These are phyloP conservation scores for Drosophila meridionalis DNA, from an alignment of 2,888 invertebrate genomes.

Conservation along the genomic window DNA sequence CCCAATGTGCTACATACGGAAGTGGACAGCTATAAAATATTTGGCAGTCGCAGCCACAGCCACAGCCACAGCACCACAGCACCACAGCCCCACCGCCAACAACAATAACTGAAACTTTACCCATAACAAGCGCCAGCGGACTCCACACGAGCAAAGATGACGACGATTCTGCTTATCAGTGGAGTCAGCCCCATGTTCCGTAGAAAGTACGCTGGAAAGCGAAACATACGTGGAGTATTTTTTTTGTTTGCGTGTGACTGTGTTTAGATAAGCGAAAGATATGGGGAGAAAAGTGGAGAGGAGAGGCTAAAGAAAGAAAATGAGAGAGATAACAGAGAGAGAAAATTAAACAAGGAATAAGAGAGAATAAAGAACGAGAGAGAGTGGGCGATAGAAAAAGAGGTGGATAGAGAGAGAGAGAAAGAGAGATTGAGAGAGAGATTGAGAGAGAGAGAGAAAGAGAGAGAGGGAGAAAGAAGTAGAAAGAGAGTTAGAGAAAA, in stretches of 20 bases:
- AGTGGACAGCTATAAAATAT: conserved; percentile 74
- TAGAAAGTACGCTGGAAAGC: conserved; percentile 48
- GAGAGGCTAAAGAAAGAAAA: neutral
- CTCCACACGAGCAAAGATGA: conserved; percentile 25
- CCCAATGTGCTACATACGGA: conserved; percentile 8
- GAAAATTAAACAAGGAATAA: neutral
- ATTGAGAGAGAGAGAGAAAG: neutral
- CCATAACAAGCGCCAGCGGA: conserved; percentile 58
- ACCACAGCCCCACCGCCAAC: conserved; percentile 18
- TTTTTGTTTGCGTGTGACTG: conserved; percentile 8
- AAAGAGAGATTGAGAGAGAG: neutral
- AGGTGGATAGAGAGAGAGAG: neutral
- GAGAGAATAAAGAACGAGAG: neutral
- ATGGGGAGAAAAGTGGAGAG: neutral
- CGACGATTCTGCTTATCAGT: conserved; percentile 57
- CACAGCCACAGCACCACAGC: conserved; percentile 13
- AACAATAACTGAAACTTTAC: conserved; percentile 57
- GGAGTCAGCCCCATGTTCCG: conserved; percentile 12
- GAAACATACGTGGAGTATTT: neutral
- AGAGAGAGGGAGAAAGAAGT: neutral
- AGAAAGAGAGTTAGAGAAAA: neutral
- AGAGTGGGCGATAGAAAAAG: neutral
- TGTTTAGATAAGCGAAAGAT: neutral
- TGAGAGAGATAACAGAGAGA: neutral
- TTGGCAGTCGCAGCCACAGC: conserved; percentile 17